Percentiles rank a stretch among this genome's conserved stretches.
Conservation (phyloP, 1,140 invertebrate species). For the Bombus polaris region DNA sequence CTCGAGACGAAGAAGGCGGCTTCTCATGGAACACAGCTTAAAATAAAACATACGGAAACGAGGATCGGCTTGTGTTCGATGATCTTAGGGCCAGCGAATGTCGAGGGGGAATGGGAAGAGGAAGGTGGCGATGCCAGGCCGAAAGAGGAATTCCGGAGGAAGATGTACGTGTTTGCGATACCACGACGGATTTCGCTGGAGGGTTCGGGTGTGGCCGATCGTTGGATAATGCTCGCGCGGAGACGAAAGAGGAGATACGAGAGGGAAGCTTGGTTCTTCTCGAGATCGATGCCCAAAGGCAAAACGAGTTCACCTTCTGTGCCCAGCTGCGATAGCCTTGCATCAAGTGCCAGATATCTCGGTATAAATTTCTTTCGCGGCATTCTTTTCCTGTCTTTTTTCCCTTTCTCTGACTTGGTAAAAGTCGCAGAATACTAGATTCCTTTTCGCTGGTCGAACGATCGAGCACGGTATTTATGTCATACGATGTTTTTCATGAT, state of each 20-base stretch:
- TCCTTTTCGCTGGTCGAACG: background rate
- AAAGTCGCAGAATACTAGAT: background rate
- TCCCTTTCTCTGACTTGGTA: background rate
- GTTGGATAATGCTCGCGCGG: conserved; percentile 69
- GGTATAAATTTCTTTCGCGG: conserved; percentile 42
- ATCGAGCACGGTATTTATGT: background rate
- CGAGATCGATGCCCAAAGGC: conserved; percentile 72
- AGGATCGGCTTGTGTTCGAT: background rate
- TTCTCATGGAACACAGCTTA: background rate
- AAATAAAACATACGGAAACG: conserved; percentile 7
- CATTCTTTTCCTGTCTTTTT: conserved; percentile 1
- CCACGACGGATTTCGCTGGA: conserved; percentile 68
- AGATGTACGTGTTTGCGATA: conserved; percentile 65
- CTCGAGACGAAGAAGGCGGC: background rate
- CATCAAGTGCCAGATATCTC: conserved; percentile 48
- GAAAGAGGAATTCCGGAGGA: conserved; percentile 61
- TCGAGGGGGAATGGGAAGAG: background rate
- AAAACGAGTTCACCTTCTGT: conserved; percentile 51
- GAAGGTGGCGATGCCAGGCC: conserved; percentile 30
- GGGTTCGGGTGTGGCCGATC: conserved; percentile 78
- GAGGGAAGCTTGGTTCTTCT: conserved; percentile 53
- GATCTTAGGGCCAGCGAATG: background rate
- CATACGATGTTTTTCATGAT: no score
- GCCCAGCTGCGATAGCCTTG: conserved; percentile 30
- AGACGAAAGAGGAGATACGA: conserved; percentile 51